These are phyloP conservation scores for Herpailurus yagouaroundi DNA, from an alignment of 2,113 vertebrate species.

Conservation along the genomic window DNA sequence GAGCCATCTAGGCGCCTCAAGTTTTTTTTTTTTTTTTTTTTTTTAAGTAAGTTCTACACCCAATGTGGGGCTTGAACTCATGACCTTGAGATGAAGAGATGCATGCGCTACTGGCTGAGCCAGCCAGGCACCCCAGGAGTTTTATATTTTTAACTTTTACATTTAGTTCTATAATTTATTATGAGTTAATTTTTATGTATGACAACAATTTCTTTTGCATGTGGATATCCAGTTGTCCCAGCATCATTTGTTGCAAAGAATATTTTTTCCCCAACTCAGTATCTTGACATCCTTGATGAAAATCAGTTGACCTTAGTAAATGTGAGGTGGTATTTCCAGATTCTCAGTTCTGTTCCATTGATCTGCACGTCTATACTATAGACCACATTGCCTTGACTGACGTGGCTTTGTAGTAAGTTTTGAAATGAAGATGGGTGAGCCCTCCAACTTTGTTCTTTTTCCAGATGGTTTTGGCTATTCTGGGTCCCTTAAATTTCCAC, in stretches of 20 bases:
- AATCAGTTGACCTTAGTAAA: not conserved
- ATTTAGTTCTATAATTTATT: not conserved
- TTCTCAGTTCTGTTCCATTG: not conserved
- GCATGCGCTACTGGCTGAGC: no score
- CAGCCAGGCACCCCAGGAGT: not conserved
- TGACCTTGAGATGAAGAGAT: no score
- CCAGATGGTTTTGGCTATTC: not conserved
- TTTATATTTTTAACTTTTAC: not conserved
- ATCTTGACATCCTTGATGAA: not conserved
- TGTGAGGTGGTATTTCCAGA: not conserved
- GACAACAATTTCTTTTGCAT: not conserved
- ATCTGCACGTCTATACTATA: not conserved
- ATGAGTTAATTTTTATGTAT: not conserved
- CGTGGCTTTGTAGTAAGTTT: not conserved
- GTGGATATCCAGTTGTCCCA: not conserved
- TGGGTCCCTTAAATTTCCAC: not conserved
- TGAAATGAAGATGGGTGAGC: not conserved
- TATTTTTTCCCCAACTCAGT: not conserved
- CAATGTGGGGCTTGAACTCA: no score
- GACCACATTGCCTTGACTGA: not conserved
- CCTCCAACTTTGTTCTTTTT: not conserved
- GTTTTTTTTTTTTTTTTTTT: no score
- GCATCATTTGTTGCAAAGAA: no score
- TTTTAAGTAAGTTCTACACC: no score
- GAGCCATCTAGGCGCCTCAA: no score